Percentiles rank a stretch among this genome's conserved stretches.
These are phyloP conservation scores for Drosophila guanche DNA, from an alignment of 1,140 invertebrate species.

Conservation along the genomic window DNA sequence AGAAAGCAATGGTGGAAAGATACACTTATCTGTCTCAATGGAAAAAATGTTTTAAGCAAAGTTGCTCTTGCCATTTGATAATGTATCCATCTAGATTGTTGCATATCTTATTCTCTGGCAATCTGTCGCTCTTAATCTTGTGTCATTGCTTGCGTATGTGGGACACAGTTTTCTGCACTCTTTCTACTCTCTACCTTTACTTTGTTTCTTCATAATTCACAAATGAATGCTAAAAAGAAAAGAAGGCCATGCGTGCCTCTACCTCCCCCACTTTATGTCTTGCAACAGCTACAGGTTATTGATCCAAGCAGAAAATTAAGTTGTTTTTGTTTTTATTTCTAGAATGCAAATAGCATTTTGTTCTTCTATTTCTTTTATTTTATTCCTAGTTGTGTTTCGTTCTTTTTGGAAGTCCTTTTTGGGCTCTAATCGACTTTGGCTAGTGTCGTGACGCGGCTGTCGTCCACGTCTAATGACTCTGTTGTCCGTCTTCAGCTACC, in stretches of 20 bases:
- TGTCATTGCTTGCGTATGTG: too few relatives aligned
- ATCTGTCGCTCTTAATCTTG: too few relatives aligned
- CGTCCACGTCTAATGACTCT: slow-evolving; percentile 63
- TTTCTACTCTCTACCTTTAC: background rate
- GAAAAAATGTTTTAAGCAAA: too few relatives aligned
- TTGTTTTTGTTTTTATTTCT: background rate
- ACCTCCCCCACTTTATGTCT: background rate
- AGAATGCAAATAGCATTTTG: slow-evolving; percentile 41
- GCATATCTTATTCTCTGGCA: too few relatives aligned
- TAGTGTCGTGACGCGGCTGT: slow-evolving; percentile 63
- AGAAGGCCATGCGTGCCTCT: background rate
- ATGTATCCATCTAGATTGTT: too few relatives aligned
- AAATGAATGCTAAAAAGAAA: slow-evolving; percentile 30
- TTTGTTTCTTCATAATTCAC: slow-evolving; percentile 41
- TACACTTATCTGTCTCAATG: too few relatives aligned
- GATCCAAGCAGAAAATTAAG: slow-evolving; percentile 52
- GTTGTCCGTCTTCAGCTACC: slow-evolving; percentile 20
- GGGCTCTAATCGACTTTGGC: slow-evolving; percentile 63
- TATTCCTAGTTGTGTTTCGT: background rate
- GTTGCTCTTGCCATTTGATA: too few relatives aligned
- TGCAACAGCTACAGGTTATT: slow-evolving; percentile 70
- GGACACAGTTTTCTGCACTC: too few relatives aligned
- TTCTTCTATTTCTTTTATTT: too few relatives aligned
- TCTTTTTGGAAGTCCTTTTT: slow-evolving; percentile 25
- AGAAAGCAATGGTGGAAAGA: too few relatives aligned